Base-by-base conservation (phyloP, 2,888 invertebrate genomes). In the Trichacis sp. region DNA sequence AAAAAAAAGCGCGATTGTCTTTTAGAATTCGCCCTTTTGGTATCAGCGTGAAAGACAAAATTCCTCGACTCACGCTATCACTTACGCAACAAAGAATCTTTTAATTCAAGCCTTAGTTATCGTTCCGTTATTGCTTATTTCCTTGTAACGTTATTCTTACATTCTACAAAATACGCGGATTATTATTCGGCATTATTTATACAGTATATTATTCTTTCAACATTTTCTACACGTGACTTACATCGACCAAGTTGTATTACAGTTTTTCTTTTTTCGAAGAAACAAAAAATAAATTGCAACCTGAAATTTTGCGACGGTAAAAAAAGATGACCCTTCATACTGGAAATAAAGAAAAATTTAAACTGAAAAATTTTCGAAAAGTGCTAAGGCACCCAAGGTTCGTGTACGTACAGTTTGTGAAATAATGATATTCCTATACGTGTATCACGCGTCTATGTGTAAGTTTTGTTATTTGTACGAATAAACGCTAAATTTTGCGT, bases 301-400 rank as follows among this genome's bases (percentile, higher is more conserved):
- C 9, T 29, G 5, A 29, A 29, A 29, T 29, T 29, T 29, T 29
- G 29, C 5, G 9, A 29, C 9, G 9, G 5, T 6, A 6, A 6
- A 29, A 29, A 6, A 5, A 6, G 4, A 24, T 24, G 3, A 24
- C 24, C 24, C 3, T 24, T 24, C 3, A 24, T 24, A 24, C 24
- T 24, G 24, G 24, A 24, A 24, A 24, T 8, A 24, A 24, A 24
- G 8, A 24, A n/a, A n/a, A n/a, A n/a, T n/a, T n/a, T n/a, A 19
- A 43, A 18, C 2, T 18, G 17, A 9, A 18, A 19, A 18, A 64
- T 60, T 69, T 67, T 64, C 55, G 60, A 64, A 71, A 75, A 79
- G 78, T 79, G 79, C 79, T 79, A 79, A 79, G 79, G 79, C 79
- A 79, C 78, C 78, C 72, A 65, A 78, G 78, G 77, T 77, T 79